Evolutionary conservation across 2,888 invertebrate genomes (phyloP).

Genomic region (Pheosia tremula): DNA sequence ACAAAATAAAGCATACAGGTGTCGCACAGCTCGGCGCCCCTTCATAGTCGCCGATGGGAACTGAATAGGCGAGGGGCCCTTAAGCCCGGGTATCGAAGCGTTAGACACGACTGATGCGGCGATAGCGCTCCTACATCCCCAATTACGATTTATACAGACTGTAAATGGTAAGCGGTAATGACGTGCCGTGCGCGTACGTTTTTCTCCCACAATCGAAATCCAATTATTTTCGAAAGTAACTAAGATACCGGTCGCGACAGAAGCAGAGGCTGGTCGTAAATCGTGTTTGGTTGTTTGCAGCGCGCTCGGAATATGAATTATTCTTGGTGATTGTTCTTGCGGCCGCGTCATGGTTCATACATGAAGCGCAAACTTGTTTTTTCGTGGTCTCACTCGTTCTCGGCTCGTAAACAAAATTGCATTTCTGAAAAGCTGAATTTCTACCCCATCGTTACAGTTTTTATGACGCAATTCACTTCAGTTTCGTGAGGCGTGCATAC

Average conservation of each 20-base stretch:
- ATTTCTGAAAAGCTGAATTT: constrained; percentile 69
- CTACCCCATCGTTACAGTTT: constrained; percentile 50
- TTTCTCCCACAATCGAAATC: constrained; percentile 80
- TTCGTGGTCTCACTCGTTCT: constrained; percentile 60
- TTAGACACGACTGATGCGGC: constrained; percentile 70
- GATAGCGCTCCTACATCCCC: constrained; percentile 70
- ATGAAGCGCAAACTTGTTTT: constrained; percentile 83
- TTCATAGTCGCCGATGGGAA: constrained; percentile 72
- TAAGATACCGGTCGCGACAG: constrained; percentile 74
- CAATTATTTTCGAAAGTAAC: constrained; percentile 82
- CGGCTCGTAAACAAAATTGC: constrained; percentile 66
- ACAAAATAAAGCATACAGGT: constrained; percentile 82
- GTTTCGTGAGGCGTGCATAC: constrained; percentile 47
- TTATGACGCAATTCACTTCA: constrained; percentile 46
- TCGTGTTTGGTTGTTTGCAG: constrained; percentile 77
- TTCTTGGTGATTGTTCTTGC: constrained; percentile 81
- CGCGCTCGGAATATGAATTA: constrained; percentile 84
- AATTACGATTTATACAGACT: constrained; percentile 78
- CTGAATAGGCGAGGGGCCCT: constrained; percentile 71
- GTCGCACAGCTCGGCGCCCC: constrained; percentile 71
- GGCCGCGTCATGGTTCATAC: constrained; percentile 82
- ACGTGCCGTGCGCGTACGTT: constrained; percentile 67
- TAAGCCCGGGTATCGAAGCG: constrained; percentile 66
- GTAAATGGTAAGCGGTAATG: constrained; percentile 80
- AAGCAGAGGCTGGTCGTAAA: constrained; percentile 72